Evolutionary conservation across 2,113 vertebrate species (phyloP).

Genomic region (Pedionomus torquatus): DNA sequence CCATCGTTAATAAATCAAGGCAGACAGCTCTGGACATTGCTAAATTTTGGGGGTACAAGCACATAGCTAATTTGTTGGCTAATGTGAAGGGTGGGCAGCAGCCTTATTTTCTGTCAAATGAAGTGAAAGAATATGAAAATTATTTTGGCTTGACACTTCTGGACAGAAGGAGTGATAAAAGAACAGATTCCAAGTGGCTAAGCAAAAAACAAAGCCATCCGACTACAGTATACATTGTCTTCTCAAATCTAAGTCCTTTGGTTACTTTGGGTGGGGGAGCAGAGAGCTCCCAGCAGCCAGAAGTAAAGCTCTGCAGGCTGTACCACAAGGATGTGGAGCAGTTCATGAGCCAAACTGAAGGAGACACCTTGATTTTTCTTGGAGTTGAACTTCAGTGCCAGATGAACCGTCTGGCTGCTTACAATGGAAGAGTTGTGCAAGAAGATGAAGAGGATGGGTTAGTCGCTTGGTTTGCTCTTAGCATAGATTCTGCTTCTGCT

Average conservation of each 20-base stretch:
- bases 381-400: conserved; percentile 83
- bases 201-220: conserved; percentile 76
- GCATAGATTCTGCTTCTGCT: conserved; percentile 71
- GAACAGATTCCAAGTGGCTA: conserved; percentile 84
- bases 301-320: conserved; percentile 82
- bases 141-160: conserved; percentile 88
- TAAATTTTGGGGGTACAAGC: conserved; percentile 92
- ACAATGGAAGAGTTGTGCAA: background rate
- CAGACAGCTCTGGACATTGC: conserved; percentile 92
- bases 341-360: conserved; percentile 72
- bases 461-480: conserved; percentile 90
- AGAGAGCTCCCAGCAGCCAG: conserved; percentile 50
- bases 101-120: conserved; percentile 58
- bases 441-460: conserved; percentile 70
- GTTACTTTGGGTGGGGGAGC: conserved; percentile 64
- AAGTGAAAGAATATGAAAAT: conserved; percentile 73
- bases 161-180: conserved; percentile 86
- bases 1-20: conserved; percentile 81
- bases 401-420: background rate
- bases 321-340: conserved; percentile 73
- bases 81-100: conserved; percentile 44
- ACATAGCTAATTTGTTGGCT: conserved; percentile 81
- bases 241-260: conserved; percentile 86
- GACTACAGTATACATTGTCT: conserved; percentile 85
- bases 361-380: conserved; percentile 83